Evolutionary conservation across 92 coral and sea anemone genomes (phyloP).

Genomic region (Hydrozoanthus gracilis): DNA sequence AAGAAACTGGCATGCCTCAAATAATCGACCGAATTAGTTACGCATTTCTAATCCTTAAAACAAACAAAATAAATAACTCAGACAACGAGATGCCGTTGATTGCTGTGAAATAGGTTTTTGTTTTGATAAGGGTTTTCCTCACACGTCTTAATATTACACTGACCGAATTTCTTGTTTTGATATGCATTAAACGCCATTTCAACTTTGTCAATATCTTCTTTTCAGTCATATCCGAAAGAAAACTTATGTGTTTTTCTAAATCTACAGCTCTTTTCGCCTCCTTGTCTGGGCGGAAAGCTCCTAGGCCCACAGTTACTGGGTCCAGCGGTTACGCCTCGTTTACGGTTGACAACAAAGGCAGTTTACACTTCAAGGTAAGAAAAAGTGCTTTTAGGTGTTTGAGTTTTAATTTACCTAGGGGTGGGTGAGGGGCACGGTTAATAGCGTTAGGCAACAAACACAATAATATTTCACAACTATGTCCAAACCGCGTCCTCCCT

Average conservation of each 20-base stretch:
- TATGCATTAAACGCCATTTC: too few relatives aligned
- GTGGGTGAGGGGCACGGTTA: too few relatives aligned
- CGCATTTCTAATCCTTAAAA: too few relatives aligned
- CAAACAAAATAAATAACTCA: too few relatives aligned
- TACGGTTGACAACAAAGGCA: constrained; percentile 61
- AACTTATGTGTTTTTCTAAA: neutral
- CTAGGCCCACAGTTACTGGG: constrained; percentile 87
- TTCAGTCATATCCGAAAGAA: neutral
- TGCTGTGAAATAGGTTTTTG: too few relatives aligned
- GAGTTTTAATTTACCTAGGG: too few relatives aligned
- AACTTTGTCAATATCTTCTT: neutral
- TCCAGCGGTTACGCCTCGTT: constrained; percentile 86
- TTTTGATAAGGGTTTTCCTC: too few relatives aligned
- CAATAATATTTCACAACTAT: neutral
- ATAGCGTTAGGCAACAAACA: neutral
- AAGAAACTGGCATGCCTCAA: neutral
- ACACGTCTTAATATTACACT: too few relatives aligned
- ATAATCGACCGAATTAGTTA: neutral
- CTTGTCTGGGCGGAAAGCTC: constrained; percentile 78
- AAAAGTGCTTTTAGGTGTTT: neutral
- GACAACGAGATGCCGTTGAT: too few relatives aligned
- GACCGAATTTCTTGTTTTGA: too few relatives aligned
- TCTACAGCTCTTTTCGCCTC: constrained; percentile 69
- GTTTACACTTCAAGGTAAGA: constrained; percentile 71
- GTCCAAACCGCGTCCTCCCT: neutral